Percentiles rank a stretch among this genome's conserved stretches.
These are phyloP conservation scores for Petrolisthes cinctipes DNA, from an alignment of 2,888 invertebrate species.

Conservation along the genomic window DNA sequence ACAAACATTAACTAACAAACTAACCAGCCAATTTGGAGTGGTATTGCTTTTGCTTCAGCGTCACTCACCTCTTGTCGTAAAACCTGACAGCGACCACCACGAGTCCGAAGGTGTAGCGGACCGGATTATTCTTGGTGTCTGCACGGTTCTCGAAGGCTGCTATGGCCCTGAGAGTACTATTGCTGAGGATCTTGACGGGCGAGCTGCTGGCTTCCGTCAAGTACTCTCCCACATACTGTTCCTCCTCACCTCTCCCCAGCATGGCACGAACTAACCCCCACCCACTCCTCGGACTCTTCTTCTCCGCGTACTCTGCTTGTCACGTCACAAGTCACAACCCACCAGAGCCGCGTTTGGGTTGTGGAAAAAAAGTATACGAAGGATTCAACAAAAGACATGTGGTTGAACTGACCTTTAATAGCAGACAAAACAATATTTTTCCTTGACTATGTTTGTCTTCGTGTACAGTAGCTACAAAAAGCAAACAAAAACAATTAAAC, in stretches of 20 bases:
- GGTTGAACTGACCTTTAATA: not conserved
- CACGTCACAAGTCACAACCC: no score
- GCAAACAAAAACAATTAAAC: no score
- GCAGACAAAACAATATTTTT: no score
- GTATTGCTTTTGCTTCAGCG: not conserved
- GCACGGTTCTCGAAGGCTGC: conserved; percentile 12
- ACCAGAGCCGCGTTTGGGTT: not conserved
- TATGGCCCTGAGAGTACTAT: conserved; percentile 32
- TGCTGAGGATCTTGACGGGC: conserved; percentile 35
- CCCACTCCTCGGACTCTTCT: not conserved
- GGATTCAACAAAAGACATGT: not conserved
- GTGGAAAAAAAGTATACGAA: not conserved
- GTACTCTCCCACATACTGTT: conserved; percentile 35
- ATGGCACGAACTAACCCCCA: not conserved
- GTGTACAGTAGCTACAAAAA: no score
- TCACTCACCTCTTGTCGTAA: not conserved
- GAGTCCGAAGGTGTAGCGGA: conserved; percentile 43
- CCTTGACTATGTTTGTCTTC: no score
- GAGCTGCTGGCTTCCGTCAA: not conserved
- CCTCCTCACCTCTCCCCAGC: not conserved
- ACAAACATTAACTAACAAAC: no score
- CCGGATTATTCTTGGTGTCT: conserved; percentile 35
- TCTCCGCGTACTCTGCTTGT: not conserved
- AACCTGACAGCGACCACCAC: conserved; percentile 43
- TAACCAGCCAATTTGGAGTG: no score